phyloP scores from a whole-genome alignment of 2,888 invertebrate genomes.

The Drosophila niveifrons region DNA sequence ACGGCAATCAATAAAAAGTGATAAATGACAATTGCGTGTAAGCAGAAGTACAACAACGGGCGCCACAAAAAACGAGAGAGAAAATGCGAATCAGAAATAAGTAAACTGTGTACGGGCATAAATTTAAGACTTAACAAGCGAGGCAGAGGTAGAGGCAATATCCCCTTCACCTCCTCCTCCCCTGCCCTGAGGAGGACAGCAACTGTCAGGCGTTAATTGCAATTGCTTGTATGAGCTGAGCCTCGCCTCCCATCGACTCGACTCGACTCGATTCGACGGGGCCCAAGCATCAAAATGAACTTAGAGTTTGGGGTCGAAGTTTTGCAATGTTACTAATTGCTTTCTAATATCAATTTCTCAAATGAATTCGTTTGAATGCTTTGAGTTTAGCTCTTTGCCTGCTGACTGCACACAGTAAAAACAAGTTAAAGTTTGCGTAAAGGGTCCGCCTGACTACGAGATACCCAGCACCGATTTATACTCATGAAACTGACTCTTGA shows the following conservation, averaged over 20 bases:
- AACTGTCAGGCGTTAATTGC: slow-evolving; percentile 55
- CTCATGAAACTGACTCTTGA: not conserved
- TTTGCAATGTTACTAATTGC: slow-evolving; percentile 63
- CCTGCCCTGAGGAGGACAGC: not conserved
- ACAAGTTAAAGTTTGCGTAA: slow-evolving; percentile 10
- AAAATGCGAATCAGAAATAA: slow-evolving; percentile 55
- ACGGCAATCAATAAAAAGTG: slow-evolving; percentile 79
- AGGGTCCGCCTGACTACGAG: not conserved
- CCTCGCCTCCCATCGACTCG: not conserved
- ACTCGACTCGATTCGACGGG: not conserved
- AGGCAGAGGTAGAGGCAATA: slow-evolving; percentile 4
- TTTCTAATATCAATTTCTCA: slow-evolving; percentile 74
- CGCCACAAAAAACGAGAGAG: slow-evolving; percentile 25
- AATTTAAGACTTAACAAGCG: slow-evolving; percentile 74
- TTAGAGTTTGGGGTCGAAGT: slow-evolving; percentile 3
- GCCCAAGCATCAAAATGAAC: slow-evolving; percentile 16
- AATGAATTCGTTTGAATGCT: slow-evolving; percentile 64
- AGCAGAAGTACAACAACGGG: slow-evolving; percentile 41
- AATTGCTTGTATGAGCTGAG: slow-evolving; percentile 43
- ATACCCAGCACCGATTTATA: slow-evolving; percentile 1
- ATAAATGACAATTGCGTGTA: slow-evolving; percentile 80
- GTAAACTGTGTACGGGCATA: slow-evolving; percentile 63
- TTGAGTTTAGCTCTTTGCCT: slow-evolving; percentile 45
- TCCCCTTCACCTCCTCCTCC: not conserved
- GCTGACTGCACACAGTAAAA: slow-evolving; percentile 38